Evolutionary conservation across 1,140 invertebrate species (phyloP).

Genomic region (Drosophila kohkoa): DNA sequence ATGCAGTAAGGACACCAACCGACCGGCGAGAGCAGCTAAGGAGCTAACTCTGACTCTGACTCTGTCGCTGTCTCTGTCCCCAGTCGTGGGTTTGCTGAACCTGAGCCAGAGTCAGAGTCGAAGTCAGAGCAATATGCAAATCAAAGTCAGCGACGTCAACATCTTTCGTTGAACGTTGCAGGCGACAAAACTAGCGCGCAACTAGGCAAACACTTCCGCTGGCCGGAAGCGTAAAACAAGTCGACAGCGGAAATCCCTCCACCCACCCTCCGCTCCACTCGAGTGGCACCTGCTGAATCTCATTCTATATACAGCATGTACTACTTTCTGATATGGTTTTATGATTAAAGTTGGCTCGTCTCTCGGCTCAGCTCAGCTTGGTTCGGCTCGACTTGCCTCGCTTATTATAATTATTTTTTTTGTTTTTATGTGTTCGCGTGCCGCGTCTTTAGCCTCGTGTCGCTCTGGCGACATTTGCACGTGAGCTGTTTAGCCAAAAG

Average conservation of each 20-base stretch:
- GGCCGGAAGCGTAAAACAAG: slow-evolving; percentile 83
- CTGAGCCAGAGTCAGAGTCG: slow-evolving; percentile 6
- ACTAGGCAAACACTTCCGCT: slow-evolving; percentile 82
- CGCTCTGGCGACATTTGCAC: slow-evolving; percentile 66
- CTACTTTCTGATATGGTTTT: slow-evolving; percentile 42
- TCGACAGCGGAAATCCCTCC: slow-evolving; percentile 75
- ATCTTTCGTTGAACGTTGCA: slow-evolving; percentile 52
- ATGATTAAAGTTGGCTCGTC: slow-evolving; percentile 67
- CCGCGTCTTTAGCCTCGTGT: slow-evolving; percentile 21
- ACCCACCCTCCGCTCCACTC: neutral
- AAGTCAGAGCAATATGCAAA: slow-evolving; percentile 68
- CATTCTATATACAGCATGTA: neutral
- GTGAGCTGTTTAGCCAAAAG: slow-evolving; percentile 81
- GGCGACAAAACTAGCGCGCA: slow-evolving; percentile 82
- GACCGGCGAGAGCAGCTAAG: neutral
- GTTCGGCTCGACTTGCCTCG: slow-evolving; percentile 19
- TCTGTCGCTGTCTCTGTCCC: slow-evolving; percentile 5
- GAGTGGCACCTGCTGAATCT: neutral
- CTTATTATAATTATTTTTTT: slow-evolving; percentile 77
- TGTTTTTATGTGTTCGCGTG: slow-evolving; percentile 51
- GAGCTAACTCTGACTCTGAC: slow-evolving; percentile 13
- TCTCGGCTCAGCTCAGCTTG: slow-evolving; percentile 20
- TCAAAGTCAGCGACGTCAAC: slow-evolving; percentile 67
- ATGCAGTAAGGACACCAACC: slow-evolving; percentile 30
- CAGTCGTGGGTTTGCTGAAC: slow-evolving; percentile 14